Percentiles rank a stretch among this genome's conserved stretches.
Evolutionary conservation across 2,888 invertebrate genomes (phyloP).

Genomic region (Cabera pusaria): DNA sequence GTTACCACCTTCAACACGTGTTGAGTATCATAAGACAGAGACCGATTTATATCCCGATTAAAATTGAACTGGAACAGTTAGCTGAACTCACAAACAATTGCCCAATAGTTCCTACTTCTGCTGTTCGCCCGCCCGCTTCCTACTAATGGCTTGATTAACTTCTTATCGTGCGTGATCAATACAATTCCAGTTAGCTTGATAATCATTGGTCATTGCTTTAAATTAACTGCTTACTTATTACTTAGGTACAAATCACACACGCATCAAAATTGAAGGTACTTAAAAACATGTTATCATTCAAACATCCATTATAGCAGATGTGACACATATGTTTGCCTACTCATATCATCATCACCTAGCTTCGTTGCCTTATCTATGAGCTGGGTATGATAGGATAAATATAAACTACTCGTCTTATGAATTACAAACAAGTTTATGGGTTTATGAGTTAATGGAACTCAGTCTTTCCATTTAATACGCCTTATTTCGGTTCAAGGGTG

Average conservation of each 20-base stretch:
- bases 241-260: too few species aligned
- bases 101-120: constrained; percentile 1
- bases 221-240: too few species aligned
- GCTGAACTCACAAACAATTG: constrained; percentile 24
- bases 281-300: too few species aligned
- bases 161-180: background rate
- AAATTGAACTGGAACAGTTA: constrained; percentile 31
- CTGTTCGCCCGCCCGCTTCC: background rate
- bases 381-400: constrained; percentile 13
- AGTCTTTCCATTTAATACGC: background rate
- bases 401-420: too few species aligned
- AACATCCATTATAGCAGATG: too few species aligned
- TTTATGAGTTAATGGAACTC: too few species aligned
- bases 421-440: too few species aligned
- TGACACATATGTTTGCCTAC: constrained; percentile 12
- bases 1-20: constrained; percentile 60
- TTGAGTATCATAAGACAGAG: constrained; percentile 42
- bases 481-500: constrained; percentile 37
- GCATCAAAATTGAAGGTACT: too few species aligned
- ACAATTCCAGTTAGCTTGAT: background rate
- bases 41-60: constrained; percentile 29
- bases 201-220: constrained; percentile 2
- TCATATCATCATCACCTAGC: constrained; percentile 12
- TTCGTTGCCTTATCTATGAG: constrained; percentile 15
- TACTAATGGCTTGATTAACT: constrained; percentile 1